Base-by-base conservation (phyloP, 2,113 vertebrate species). In the Poeciliopsis turrubarensis region DNA sequence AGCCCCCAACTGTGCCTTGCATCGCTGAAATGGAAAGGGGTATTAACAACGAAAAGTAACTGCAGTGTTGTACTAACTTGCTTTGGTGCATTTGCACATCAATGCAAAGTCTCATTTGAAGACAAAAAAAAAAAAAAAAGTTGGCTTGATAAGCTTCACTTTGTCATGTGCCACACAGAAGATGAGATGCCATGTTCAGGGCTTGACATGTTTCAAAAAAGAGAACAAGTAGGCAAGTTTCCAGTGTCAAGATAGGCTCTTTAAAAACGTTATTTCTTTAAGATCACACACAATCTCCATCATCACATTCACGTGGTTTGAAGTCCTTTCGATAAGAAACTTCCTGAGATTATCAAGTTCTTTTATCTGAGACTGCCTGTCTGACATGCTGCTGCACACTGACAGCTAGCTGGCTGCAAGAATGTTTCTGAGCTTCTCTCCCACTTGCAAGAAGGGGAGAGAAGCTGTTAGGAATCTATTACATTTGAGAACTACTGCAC, bases 11-110 rank as follows among this genome's bases (percentile, higher is more conserved):
- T 82, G 81, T 79, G 77, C 68, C 60, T 60, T 79, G 26, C 81
- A 77, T 78, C 37, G 84, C 68, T 82, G 70, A 22, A 34, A 82
- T 86, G 85, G 86, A 73, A 81, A 83, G 89, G 72, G 68, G 1
- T 22, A 39, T 66, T 86, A 78, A 67, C 65, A 73, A 73, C 5
- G 5, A n/a, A 10, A 64, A 78, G 72, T 31, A 84, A 65, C 22
- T 82, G 14, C 64, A 75, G 30, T 63, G 22, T 44, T 63, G 11
- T 29, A 27, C 31, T 7, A 9, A 26, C 15, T 19, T 26, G 60
- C 66, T 37, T 60, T 31, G 37, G 39, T 64, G 41, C 12, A 32
- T 78, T 27, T 1, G 60, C 57, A 68, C 60, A 66, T 74, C 26
- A 30, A 73, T n/a, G 19, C 29, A 57, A 30, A 26, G 26, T 31